Evolutionary conservation across 2,888 invertebrate genomes (phyloP).

Genomic region (Polyommatus icarus): DNA sequence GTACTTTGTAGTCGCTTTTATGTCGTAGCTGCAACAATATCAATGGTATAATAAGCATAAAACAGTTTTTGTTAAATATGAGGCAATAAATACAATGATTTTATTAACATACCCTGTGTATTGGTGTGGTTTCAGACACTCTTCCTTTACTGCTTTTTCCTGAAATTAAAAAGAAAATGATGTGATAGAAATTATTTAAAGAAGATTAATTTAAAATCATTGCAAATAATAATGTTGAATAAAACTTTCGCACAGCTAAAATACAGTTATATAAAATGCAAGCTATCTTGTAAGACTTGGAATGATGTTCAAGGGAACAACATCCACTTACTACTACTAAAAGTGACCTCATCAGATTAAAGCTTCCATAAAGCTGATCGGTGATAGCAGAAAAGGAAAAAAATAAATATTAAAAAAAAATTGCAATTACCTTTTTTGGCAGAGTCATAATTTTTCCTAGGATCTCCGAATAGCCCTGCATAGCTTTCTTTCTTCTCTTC

Average conservation of each 20-base stretch:
- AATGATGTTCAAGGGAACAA: no score
- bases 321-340: no score
- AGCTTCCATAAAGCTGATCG: no score
- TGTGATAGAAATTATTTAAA: no score
- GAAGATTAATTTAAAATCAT: no score
- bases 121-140: conserved; percentile 6
- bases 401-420: no score
- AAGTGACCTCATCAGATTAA: no score
- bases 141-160: conserved; percentile 26
- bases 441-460: conserved; percentile 59
- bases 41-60: conserved; percentile 2
- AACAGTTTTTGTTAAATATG: neutral
- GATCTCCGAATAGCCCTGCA: conserved; percentile 69
- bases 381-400: no score
- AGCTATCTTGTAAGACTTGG: neutral
- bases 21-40: conserved; percentile 61
- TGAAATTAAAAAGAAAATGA: conserved; percentile 23
- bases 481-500: conserved; percentile 72
- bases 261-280: neutral
- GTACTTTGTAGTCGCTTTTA: conserved; percentile 82
- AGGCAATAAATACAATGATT: neutral
- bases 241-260: neutral
- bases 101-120: conserved; percentile 31
- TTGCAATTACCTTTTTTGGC: conserved; percentile 57
- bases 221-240: no score